phyloP scores from a whole-genome alignment of 92 coral and sea anemone species.

The Meandrina meandrites region DNA sequence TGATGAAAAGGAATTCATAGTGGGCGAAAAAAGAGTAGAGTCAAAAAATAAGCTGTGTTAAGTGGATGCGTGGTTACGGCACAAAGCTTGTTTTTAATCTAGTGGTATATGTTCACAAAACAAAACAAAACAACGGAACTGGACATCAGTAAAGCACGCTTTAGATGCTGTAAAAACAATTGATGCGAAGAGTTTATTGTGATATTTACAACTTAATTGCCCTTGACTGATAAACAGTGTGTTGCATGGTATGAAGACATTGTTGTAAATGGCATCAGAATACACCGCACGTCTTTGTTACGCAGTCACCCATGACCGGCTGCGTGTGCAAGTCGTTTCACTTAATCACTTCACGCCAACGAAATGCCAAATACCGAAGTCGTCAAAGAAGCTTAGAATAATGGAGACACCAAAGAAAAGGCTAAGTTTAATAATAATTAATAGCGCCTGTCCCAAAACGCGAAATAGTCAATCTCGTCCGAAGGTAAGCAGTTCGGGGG shows the following conservation, averaged over 20 bases:
- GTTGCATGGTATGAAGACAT: too few relatives aligned
- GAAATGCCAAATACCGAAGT: neutral
- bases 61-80: too few relatives aligned
- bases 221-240: too few relatives aligned
- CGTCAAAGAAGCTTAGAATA: neutral
- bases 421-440: neutral
- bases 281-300: neutral
- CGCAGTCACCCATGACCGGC: neutral
- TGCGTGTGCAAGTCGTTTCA: neutral
- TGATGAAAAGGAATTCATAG: too few relatives aligned
- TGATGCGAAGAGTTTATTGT: neutral
- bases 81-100: too few relatives aligned
- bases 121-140: neutral
- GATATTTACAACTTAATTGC: conserved; percentile 1
- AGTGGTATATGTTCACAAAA: neutral
- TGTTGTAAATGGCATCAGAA: neutral
- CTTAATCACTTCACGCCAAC: neutral
- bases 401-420: neutral
- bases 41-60: too few relatives aligned
- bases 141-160: too few relatives aligned
- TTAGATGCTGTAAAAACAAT: too few relatives aligned
- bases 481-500: too few relatives aligned
- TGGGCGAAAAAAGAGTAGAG: too few relatives aligned
- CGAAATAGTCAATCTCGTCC: too few relatives aligned
- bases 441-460: too few relatives aligned